Evolutionary conservation across 2,888 invertebrate genomes (phyloP).

Genomic region (Epinotia nisella): DNA sequence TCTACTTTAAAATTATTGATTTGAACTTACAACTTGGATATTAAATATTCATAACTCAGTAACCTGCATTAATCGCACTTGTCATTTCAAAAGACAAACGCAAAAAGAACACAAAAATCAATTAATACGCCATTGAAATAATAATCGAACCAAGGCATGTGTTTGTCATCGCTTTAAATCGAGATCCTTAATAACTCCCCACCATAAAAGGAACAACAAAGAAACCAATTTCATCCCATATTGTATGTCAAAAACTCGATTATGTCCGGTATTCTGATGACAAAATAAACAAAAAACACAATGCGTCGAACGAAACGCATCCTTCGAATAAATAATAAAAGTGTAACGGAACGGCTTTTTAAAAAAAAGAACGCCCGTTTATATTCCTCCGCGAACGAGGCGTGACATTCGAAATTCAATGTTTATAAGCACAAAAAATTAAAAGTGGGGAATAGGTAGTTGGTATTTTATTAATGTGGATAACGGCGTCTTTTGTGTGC

Average conservation of each 20-base stretch:
- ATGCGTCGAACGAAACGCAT: conserved; percentile 62
- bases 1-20: no score
- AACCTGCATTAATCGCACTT: conserved; percentile 41
- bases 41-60: no score
- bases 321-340: conserved; percentile 65
- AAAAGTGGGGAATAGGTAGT: conserved; percentile 72
- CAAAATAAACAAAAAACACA: conserved; percentile 63
- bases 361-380: conserved; percentile 72
- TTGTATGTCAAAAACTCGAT: conserved; percentile 82
- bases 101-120: conserved; percentile 34
- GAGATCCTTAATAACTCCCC: conserved; percentile 63
- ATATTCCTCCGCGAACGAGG: conserved; percentile 81
- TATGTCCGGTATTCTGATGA: conserved; percentile 72
- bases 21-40: no score
- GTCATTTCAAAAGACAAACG: conserved; percentile 10
- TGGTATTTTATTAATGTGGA: conserved; percentile 79
- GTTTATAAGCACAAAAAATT: conserved; percentile 73
- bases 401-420: conserved; percentile 81
- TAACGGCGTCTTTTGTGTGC: conserved; percentile 77
- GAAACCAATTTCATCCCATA: conserved; percentile 79
- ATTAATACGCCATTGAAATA: conserved; percentile 43
- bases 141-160: conserved; percentile 41
- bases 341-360: conserved; percentile 72
- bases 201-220: conserved; percentile 72
- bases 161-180: conserved; percentile 47